A percentile compares a stretch with the other conserved stretches of the same genome.
Conservation (phyloP, 1,140 invertebrate genomes). For the Schlechtendalia chinensis region DNA sequence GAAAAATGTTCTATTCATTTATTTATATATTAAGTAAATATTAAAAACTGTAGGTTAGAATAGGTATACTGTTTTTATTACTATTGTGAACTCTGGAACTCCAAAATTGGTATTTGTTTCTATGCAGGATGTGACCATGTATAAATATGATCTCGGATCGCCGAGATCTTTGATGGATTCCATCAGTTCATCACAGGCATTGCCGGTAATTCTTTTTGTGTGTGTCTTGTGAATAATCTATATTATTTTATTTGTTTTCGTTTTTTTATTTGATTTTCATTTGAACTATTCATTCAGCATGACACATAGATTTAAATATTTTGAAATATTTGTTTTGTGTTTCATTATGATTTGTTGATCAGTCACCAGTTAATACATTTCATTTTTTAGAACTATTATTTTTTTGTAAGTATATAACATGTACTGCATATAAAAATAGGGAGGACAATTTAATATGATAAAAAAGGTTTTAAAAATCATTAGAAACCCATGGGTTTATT, state of each 20-base stretch:
- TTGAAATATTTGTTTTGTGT: constrained; percentile 45
- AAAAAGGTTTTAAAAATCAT: background rate
- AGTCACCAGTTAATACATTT: constrained; percentile 26
- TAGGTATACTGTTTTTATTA: constrained; percentile 38
- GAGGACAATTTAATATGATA: background rate
- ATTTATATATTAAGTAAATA: constrained; percentile 31
- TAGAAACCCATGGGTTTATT: background rate
- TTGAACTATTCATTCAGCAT: constrained; percentile 47
- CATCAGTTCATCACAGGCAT: constrained; percentile 49
- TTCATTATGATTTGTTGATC: constrained; percentile 43
- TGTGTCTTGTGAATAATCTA: constrained; percentile 47
- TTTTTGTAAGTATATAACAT: constrained; percentile 16
- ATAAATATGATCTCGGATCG: constrained; percentile 48
- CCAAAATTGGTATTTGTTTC: constrained; percentile 49
- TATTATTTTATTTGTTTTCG: constrained; percentile 46
- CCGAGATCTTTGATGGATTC: constrained; percentile 49
- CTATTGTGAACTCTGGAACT: constrained; percentile 41
- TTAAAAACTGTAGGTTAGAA: constrained; percentile 42
- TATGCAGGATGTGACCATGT: constrained; percentile 50
- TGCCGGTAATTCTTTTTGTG: constrained; percentile 48
- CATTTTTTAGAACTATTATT: constrained; percentile 21
- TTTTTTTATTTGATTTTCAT: constrained; percentile 48
- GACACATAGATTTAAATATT: constrained; percentile 47
- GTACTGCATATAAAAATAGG: constrained; percentile 14
- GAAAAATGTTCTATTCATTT: background rate